These are phyloP conservation scores for Thelaira solivaga DNA, from an alignment of 2,888 invertebrate species.

Conservation along the genomic window DNA sequence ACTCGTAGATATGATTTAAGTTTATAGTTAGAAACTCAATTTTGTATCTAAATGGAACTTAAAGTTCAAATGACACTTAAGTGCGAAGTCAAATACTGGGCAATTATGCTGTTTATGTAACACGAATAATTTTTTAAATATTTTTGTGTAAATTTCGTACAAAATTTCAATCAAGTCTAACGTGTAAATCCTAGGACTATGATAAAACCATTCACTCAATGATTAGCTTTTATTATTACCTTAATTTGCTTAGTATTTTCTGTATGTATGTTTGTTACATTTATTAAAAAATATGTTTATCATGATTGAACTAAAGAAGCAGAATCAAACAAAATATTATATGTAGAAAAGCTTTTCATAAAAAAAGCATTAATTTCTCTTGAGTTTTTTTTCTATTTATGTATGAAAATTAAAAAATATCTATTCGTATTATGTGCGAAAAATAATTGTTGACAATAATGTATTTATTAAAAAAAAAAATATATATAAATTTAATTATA, in stretches of 20 bases:
- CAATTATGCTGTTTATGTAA: too few relatives aligned
- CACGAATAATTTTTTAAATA: too few relatives aligned
- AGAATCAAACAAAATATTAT: not conserved
- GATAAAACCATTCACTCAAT: not conserved
- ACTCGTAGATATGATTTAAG: too few relatives aligned
- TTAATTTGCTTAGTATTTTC: constrained; percentile 25
- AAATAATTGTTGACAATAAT: constrained; percentile 64
- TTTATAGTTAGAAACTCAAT: too few relatives aligned
- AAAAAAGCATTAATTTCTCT: not conserved
- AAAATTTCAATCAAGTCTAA: too few relatives aligned
- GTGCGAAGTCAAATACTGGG: too few relatives aligned
- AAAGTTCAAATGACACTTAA: too few relatives aligned
- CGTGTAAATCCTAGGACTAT: not conserved
- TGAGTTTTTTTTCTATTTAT: constrained; percentile 15
- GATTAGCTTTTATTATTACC: not conserved
- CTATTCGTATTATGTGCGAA: constrained; percentile 51
- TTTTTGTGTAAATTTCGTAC: too few relatives aligned
- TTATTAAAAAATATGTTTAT: not conserved
- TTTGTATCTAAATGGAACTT: too few relatives aligned
- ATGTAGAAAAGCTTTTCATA: constrained; percentile 25
- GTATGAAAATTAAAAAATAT: constrained; percentile 34
- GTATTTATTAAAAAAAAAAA: constrained; percentile 37
- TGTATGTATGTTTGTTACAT: constrained; percentile 5
- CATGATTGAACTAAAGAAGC: not conserved
- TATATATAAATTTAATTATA: constrained; percentile 43